Percentiles rank a stretch among this genome's conserved stretches.
Conservation (phyloP, 2,797 vertebrate genomes). For the Spondyliosoma cantharus region DNA sequence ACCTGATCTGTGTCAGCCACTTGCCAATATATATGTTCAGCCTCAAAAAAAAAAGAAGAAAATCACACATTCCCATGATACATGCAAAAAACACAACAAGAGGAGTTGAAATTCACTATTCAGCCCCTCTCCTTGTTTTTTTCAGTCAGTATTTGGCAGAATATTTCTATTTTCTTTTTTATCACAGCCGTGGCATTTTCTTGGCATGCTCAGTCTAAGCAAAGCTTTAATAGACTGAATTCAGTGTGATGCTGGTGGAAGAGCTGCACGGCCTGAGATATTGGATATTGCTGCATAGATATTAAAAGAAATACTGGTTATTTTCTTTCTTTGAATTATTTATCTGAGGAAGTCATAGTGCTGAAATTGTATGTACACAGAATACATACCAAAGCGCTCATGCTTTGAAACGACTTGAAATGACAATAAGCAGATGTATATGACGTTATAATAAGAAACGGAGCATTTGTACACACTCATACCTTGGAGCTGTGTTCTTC, state of each 20-base stretch:
- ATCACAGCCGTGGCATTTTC: background rate
- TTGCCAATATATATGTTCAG: background rate
- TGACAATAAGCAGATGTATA: background rate
- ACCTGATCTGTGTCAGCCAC: background rate
- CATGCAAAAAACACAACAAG: background rate
- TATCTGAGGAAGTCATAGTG: background rate
- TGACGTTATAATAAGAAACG: too few relatives aligned
- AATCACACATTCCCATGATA: background rate
- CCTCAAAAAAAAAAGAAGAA: background rate
- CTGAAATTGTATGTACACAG: background rate
- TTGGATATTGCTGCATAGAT: background rate
- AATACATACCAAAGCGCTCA: background rate
- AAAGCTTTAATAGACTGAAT: background rate
- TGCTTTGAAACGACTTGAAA: background rate
- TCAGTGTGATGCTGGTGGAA: background rate
- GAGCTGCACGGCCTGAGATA: background rate
- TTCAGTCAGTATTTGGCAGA: background rate
- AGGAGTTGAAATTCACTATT: background rate
- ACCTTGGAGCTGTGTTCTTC: conserved; percentile 3
- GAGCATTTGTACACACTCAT: background rate
- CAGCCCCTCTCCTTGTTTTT: too few relatives aligned
- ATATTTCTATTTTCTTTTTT: background rate
- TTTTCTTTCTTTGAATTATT: background rate
- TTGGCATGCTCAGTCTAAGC: background rate
- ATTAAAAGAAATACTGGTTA: background rate